Percentiles rank a stretch among this genome's conserved stretches.
Conservation (phyloP, 2,888 invertebrate species). For the Brachyopa scutellaris region DNA sequence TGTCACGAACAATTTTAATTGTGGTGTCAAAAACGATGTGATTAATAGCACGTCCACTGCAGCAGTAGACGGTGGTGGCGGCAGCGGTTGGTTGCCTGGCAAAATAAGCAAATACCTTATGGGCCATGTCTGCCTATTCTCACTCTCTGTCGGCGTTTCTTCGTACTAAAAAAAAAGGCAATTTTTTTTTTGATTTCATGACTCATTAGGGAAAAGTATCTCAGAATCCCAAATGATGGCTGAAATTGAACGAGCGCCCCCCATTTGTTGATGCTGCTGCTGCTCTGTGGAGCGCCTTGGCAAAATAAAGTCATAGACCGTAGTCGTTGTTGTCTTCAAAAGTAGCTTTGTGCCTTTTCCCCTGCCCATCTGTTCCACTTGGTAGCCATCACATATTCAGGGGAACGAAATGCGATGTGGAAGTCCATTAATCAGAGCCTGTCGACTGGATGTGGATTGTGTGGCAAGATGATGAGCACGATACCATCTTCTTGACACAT, state of each 20-base stretch:
- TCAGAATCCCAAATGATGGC: constrained; percentile 65
- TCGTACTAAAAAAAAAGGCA: constrained; percentile 7
- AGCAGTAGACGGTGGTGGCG: constrained; percentile 25
- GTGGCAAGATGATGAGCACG: constrained; percentile 71
- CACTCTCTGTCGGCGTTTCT: constrained; percentile 40
- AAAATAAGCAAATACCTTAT: constrained; percentile 68
- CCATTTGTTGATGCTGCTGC: constrained; percentile 44
- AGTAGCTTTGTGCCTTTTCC: constrained; percentile 56
- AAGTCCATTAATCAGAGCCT: constrained; percentile 71
- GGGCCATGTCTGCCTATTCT: constrained; percentile 57
- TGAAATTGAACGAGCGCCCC: constrained; percentile 66
- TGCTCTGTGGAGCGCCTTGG: constrained; percentile 30
- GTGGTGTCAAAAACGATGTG: constrained; percentile 69
- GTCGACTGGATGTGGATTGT: constrained; percentile 71
- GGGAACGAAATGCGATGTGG: constrained; percentile 50
- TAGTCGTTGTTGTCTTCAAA: constrained; percentile 29
- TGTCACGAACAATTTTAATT: constrained; percentile 72
- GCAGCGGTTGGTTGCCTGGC: constrained; percentile 53
- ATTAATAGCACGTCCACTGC: constrained; percentile 70
- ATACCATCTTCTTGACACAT: constrained; percentile 63
- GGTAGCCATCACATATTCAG: constrained; percentile 44
- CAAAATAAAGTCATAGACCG: constrained; percentile 70
- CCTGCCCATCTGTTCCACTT: constrained; percentile 24
- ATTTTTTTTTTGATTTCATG: constrained; percentile 65
- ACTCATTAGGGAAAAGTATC: constrained; percentile 70